phyloP scores from a whole-genome alignment of 2,888 invertebrate species.

The Parnassius orleans region DNA sequence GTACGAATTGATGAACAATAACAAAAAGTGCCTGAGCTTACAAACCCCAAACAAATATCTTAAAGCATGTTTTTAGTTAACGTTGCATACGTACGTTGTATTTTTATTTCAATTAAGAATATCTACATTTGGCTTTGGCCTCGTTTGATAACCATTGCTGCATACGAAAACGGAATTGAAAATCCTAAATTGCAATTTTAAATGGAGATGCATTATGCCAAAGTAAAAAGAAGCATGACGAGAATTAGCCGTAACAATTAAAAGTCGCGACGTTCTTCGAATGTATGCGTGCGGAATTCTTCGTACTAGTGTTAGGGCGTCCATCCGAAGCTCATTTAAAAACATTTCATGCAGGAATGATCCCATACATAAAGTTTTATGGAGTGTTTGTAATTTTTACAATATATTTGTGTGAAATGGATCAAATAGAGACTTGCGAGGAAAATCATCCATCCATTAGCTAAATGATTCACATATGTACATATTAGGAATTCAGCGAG shows the following conservation, averaged over 20 bases:
- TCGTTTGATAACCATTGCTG: too few relatives aligned
- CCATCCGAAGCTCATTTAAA: slow-evolving; percentile 6
- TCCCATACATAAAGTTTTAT: background rate
- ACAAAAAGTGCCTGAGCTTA: too few relatives aligned
- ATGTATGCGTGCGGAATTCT: slow-evolving; percentile 14
- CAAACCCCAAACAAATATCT: too few relatives aligned
- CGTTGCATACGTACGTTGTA: too few relatives aligned
- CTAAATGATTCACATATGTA: too few relatives aligned
- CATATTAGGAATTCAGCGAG: too few relatives aligned
- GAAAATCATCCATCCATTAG: too few relatives aligned
- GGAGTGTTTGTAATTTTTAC: slow-evolving; percentile 6
- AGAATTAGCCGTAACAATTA: slow-evolving; percentile 13
- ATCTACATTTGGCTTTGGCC: too few relatives aligned
- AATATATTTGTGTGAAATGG: background rate
- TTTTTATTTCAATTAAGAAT: too few relatives aligned
- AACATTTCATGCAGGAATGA: slow-evolving; percentile 8
- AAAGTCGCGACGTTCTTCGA: slow-evolving; percentile 5
- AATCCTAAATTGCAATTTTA: slow-evolving; percentile 1
- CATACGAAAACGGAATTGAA: background rate
- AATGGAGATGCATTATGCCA: background rate
- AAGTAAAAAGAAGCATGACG: slow-evolving; percentile 1
- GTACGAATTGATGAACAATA: too few relatives aligned
- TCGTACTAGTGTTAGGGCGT: slow-evolving; percentile 9
- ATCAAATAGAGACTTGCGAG: background rate
- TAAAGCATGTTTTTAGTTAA: too few relatives aligned